Evolutionary conservation across 2,797 vertebrate genomes (phyloP).

Genomic region (Nasua narica): DNA sequence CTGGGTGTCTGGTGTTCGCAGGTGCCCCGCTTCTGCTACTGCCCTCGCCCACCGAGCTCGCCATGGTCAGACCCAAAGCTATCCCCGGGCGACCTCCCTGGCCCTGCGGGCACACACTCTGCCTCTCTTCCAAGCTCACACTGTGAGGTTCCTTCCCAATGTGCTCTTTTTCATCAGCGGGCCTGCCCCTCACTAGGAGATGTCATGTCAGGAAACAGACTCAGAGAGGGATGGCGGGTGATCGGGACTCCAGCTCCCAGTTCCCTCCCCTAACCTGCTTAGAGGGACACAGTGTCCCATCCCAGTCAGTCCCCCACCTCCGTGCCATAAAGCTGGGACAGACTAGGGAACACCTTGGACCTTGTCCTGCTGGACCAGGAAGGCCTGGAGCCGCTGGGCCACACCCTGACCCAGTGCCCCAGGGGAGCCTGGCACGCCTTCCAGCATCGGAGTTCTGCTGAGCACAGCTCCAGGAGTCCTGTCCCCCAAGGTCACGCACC

Average conservation of each 20-base stretch:
- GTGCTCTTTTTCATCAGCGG: rapidly evolving
- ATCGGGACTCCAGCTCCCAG: background rate
- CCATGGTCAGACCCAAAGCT: background rate
- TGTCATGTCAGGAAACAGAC: background rate
- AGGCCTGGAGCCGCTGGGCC: background rate
- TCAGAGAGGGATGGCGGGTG: background rate
- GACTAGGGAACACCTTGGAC: background rate
- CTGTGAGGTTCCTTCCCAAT: background rate
- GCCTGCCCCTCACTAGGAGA: background rate
- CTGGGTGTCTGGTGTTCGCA: background rate
- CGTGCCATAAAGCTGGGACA: background rate
- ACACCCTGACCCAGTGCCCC: background rate
- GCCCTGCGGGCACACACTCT: rapidly evolving
- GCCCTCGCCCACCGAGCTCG: background rate
- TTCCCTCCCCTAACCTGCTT: background rate
- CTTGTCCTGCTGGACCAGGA: background rate
- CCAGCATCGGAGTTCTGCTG: rapidly evolving
- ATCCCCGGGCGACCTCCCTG: background rate
- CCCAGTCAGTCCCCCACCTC: background rate
- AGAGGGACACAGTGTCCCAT: background rate
- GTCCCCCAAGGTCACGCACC: rapidly evolving
- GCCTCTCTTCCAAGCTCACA: background rate
- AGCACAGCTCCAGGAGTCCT: rapidly evolving
- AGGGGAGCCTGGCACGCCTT: rapidly evolving
- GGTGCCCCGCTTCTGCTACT: background rate